Conservation (phyloP, 2,797 vertebrate species). For the Schizothorax lantsangensis region DNA sequence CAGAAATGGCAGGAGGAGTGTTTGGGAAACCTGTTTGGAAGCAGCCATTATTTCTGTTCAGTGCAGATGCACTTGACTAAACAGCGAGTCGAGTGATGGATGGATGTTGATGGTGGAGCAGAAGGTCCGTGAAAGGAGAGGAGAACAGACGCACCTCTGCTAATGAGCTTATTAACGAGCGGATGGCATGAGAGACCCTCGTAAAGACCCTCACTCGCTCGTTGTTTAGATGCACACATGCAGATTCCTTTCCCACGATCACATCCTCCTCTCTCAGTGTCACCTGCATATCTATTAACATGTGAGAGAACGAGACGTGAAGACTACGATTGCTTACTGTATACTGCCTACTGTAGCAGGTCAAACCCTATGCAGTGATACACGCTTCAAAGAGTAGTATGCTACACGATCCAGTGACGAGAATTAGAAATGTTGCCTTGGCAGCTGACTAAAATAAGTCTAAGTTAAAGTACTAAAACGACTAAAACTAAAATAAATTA, state of each 20-base stretch:
- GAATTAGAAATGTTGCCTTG: not conserved
- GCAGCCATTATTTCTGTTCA: not conserved
- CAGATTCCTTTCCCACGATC: not conserved
- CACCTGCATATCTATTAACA: not conserved
- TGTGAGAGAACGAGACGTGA: not conserved
- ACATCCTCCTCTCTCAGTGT: conserved; percentile 7
- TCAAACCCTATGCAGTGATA: no score
- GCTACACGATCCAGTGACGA: not conserved
- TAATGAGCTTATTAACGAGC: conserved; percentile 58
- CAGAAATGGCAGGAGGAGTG: not conserved
- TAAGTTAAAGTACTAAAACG: no score
- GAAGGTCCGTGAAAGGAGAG: not conserved
- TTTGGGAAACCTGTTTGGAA: not conserved
- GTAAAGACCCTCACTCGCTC: conserved; percentile 41
- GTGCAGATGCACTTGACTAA: not conserved
- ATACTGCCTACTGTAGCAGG: not conserved
- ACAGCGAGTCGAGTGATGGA: not conserved
- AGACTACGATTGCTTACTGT: not conserved
- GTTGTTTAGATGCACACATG: conserved; percentile 8
- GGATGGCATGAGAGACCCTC: conserved; percentile 28
- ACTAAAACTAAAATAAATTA: no score
- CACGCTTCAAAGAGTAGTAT: not conserved
- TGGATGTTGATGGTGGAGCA: not conserved
- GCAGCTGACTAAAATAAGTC: not conserved
- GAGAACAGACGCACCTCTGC: conserved; percentile 47